Evolutionary conservation across 2,113 vertebrate species (phyloP).

Genomic region (Chaetorhynchus papuensis): DNA sequence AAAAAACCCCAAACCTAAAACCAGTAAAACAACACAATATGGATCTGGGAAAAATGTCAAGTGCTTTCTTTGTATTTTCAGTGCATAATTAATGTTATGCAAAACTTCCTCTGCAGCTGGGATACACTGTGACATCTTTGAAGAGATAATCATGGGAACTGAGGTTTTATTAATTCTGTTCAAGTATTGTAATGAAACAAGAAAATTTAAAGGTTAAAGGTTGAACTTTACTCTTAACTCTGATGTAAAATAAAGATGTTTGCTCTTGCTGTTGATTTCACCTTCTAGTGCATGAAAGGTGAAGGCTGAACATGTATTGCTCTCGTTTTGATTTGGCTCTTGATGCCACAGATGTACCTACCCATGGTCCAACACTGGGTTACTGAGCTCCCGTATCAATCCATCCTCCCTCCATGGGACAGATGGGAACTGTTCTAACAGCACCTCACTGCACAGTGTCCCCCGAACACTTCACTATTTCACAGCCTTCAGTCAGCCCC

Average conservation of each 20-base stretch:
- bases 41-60: slow-evolving; percentile 39
- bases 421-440: background rate
- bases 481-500: background rate
- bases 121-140: slow-evolving; percentile 16
- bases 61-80: slow-evolving; percentile 40
- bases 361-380: fast-evolving
- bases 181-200: slow-evolving; percentile 25
- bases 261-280: background rate
- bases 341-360: background rate
- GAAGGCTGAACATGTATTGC: background rate
- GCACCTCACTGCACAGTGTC: background rate
- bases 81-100: slow-evolving; percentile 35
- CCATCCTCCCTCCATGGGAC: background rate
- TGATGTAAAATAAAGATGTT: background rate
- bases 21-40: background rate
- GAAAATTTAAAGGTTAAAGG: slow-evolving; percentile 6
- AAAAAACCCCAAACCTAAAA: background rate
- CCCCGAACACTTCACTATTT: background rate
- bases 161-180: slow-evolving; percentile 42
- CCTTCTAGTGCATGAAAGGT: background rate
- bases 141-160: slow-evolving; percentile 28
- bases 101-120: slow-evolving; percentile 47
- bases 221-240: background rate
- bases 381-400: background rate
- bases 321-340: background rate